Evolutionary conservation across 2,888 invertebrate species (phyloP).

Genomic region (Nemapogon koenigi): DNA sequence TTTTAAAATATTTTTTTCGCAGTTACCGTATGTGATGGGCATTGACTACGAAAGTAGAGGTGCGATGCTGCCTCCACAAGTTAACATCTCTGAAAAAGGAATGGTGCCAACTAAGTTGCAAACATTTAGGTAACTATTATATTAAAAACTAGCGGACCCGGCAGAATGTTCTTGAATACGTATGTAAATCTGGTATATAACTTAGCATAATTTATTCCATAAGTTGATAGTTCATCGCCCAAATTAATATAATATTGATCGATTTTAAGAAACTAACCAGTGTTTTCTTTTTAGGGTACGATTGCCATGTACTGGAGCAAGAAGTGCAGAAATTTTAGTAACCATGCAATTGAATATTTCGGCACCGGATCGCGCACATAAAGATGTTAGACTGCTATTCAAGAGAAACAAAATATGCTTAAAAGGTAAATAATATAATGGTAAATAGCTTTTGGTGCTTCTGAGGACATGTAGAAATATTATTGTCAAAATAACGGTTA

Average conservation of each 20-base stretch:
- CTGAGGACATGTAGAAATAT: too few relatives aligned
- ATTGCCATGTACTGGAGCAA: slow-evolving; percentile 82
- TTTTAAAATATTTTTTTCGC: slow-evolving; percentile 26
- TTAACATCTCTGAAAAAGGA: slow-evolving; percentile 84
- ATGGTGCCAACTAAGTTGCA: slow-evolving; percentile 79
- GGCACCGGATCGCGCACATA: slow-evolving; percentile 71
- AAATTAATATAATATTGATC: too few relatives aligned
- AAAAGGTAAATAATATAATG: slow-evolving; percentile 72
- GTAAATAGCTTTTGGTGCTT: too few relatives aligned
- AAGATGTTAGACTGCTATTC: slow-evolving; percentile 77
- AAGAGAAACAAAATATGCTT: slow-evolving; percentile 88
- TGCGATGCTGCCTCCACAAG: slow-evolving; percentile 79
- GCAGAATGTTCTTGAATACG: too few relatives aligned
- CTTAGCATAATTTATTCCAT: too few relatives aligned
- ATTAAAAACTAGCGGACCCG: too few relatives aligned
- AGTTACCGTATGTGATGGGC: slow-evolving; percentile 80
- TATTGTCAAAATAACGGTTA: too few relatives aligned
- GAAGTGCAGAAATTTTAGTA: slow-evolving; percentile 83
- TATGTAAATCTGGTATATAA: too few relatives aligned
- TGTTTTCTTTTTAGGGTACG: slow-evolving; percentile 67
- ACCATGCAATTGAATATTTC: slow-evolving; percentile 83
- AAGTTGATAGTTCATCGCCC: too few relatives aligned
- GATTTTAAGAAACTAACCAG: too few relatives aligned
- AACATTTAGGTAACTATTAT: slow-evolving; percentile 75
- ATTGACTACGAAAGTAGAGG: slow-evolving; percentile 79